Conservation (phyloP, 1,140 invertebrate genomes). For the Bombus confusus region DNA sequence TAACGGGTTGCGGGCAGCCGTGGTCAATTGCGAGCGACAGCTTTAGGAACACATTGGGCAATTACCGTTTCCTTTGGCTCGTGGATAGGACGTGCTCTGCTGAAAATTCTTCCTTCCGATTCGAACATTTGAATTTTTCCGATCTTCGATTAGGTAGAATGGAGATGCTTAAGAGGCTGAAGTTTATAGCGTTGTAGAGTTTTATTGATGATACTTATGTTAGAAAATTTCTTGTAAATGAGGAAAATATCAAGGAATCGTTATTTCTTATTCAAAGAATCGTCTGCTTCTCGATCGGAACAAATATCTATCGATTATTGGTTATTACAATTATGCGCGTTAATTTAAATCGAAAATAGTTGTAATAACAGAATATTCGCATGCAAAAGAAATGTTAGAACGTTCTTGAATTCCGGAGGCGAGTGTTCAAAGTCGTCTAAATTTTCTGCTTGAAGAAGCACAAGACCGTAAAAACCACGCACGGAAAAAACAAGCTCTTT, state of each 20-base stretch:
- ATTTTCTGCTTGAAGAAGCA: too few species aligned
- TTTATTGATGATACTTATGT: neutral
- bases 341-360: too few species aligned
- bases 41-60: neutral
- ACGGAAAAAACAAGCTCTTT: constrained; percentile 19
- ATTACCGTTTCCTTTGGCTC: neutral
- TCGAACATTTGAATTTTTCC: neutral
- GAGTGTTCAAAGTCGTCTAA: neutral
- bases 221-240: neutral
- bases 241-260: neutral
- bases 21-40: constrained; percentile 25
- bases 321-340: too few species aligned
- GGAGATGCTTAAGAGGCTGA: too few species aligned
- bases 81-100: neutral
- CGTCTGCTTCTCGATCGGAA: too few species aligned
- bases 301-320: too few species aligned
- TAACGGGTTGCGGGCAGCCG: constrained; percentile 59
- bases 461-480: constrained; percentile 5
- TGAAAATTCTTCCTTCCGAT: neutral
- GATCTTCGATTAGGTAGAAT: neutral
- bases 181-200: neutral
- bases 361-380: neutral
- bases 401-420: too few species aligned
- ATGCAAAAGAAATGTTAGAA: too few species aligned
- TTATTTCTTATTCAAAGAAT: too few species aligned